Evolutionary conservation across 2,888 invertebrate genomes (phyloP).

Genomic region (Hyposoter didymator): DNA sequence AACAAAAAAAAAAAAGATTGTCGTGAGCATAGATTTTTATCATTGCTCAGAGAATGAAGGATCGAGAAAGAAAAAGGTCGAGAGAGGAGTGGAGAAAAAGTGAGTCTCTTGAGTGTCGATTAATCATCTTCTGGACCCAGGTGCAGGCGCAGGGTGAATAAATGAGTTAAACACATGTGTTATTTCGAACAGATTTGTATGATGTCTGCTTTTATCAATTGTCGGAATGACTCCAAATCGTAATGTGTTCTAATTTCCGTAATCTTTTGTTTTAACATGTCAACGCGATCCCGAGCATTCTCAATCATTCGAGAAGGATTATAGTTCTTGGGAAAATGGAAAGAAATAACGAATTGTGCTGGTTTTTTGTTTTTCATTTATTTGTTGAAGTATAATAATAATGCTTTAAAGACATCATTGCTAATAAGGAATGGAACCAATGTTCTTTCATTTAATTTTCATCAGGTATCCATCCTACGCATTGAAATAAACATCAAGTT

Average conservation of each 20-base stretch:
- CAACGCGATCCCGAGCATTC: neutral
- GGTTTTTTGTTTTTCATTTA: neutral
- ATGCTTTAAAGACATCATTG: neutral
- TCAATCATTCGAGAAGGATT: neutral
- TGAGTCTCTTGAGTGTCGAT: conserved; percentile 36
- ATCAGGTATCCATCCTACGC: neutral
- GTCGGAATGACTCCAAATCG: neutral
- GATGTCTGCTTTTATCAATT: neutral
- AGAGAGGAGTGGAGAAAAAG: neutral
- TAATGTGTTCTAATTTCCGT: neutral
- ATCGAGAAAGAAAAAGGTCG: neutral
- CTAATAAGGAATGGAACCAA: neutral
- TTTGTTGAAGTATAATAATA: neutral
- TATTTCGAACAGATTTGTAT: neutral
- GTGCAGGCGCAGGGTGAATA: conserved; percentile 8
- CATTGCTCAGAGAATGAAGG: conserved; percentile 22
- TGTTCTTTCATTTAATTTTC: neutral
- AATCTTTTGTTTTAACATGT: neutral
- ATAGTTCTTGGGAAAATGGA: neutral
- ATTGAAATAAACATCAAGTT: neutral
- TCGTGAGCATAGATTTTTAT: conserved; percentile 68
- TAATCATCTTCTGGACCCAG: conserved; percentile 59
- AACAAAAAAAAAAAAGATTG: conserved; percentile 53
- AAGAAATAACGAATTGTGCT: neutral
- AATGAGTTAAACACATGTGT: conserved; percentile 29